A percentile compares a stretch with the other conserved stretches of the same genome.
Conservation (phyloP, 2,888 invertebrate genomes). For the Eilema caniola region DNA sequence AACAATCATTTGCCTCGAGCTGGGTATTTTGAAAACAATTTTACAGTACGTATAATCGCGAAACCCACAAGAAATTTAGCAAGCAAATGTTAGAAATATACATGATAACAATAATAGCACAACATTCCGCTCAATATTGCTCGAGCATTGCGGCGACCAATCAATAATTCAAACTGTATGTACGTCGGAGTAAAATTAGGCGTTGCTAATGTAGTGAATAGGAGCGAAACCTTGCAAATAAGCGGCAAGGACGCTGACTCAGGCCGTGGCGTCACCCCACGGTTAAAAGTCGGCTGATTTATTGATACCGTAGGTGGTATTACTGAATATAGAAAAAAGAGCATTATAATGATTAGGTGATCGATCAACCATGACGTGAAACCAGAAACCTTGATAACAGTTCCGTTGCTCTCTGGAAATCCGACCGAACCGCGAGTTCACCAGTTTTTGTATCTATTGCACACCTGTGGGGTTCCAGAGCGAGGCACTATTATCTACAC, state of each 20-base stretch:
- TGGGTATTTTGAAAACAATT: background rate
- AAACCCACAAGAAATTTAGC: background rate
- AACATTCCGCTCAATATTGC: background rate
- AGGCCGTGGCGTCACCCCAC: constrained; percentile 66
- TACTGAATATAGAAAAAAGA: background rate
- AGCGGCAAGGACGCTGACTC: constrained; percentile 66
- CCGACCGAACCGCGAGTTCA: background rate
- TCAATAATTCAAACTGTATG: background rate
- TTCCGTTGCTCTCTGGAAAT: background rate
- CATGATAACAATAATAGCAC: background rate
- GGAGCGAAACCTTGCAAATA: constrained; percentile 61
- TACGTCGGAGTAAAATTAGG: constrained; percentile 40
- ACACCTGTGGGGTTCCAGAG: too few relatives aligned
- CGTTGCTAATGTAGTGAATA: constrained; percentile 54
- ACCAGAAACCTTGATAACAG: background rate
- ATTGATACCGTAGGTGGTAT: constrained; percentile 9
- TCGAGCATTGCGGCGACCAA: background rate
- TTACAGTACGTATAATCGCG: background rate
- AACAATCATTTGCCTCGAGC: too few relatives aligned
- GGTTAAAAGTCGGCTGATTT: constrained; percentile 39
- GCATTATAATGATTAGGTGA: background rate
- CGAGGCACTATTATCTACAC: background rate
- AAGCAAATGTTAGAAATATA: background rate
- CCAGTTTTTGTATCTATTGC: too few relatives aligned
- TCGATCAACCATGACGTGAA: background rate